Evolutionary conservation across 2,888 invertebrate genomes (phyloP).

Genomic region (Camponotus fellah): DNA sequence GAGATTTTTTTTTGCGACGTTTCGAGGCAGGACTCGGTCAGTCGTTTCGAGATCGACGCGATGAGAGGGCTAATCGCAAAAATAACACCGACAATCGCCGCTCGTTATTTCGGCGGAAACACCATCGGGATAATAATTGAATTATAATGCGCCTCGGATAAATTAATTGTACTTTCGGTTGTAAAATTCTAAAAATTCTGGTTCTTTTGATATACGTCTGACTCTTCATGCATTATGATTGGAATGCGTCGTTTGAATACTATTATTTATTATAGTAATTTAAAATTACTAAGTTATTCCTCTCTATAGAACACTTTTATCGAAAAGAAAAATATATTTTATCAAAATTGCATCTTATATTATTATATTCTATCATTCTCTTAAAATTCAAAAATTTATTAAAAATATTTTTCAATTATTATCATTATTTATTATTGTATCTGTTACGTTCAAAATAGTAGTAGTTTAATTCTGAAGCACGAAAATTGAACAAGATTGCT

Average conservation of each 20-base stretch:
- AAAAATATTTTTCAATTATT: neutral
- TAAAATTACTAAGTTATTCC: neutral
- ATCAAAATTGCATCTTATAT: neutral
- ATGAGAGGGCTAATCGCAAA: neutral
- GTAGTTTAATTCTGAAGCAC: neutral
- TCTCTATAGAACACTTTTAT: neutral
- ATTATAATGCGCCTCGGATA: neutral
- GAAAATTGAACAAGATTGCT: constrained; percentile 4
- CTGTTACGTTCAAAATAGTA: neutral
- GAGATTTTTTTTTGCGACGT: constrained; percentile 13
- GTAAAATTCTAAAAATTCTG: neutral
- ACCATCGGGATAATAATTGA: neutral
- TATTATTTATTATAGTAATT: neutral
- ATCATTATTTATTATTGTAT: neutral
- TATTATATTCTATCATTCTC: neutral
- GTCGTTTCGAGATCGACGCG: neutral
- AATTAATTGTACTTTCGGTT: neutral
- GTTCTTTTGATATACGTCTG: neutral
- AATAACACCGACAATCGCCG: neutral
- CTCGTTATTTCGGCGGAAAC: neutral
- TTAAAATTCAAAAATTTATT: constrained; percentile 1
- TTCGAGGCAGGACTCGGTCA: constrained; percentile 18
- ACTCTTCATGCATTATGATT: neutral
- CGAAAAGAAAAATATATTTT: neutral
- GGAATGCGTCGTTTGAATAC: neutral